Evolutionary conservation across 2,113 vertebrate species (phyloP), one percentile per base, ranked within the genome.

Genomic region (Ivindomyrus marchei): DNA sequence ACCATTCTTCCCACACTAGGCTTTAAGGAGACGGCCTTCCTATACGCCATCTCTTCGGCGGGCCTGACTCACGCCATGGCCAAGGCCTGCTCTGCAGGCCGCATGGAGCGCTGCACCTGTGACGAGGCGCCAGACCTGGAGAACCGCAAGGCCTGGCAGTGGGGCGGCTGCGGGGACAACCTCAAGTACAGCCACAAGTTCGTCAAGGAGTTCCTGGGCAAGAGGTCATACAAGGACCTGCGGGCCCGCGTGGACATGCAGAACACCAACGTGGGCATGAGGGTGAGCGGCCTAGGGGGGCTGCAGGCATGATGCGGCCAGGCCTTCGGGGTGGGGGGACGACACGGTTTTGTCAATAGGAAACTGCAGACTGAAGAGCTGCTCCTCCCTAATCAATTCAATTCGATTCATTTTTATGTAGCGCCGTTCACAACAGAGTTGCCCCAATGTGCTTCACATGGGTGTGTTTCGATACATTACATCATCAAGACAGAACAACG

Each of bases 101-200:
- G 98, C 62, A 98, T 99, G 98, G 98, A 99, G 88, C 98, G 98
- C 89, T 99, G 98, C 94, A 99, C 98, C 1, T 99, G 98, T 0
- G 98, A 99, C 0, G 98, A 99, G 91, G 98, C 98, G 0, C 98
- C 98, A 0, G 97, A 99, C 93, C 94, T 99, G 95, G 98, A 99
- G 96, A 99, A 99, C 95, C 96, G 98, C 0, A 98, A 99, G 91
- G 98, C 98, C 47, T 99, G 98, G 98, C 98, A 99, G 95, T 99
- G 98, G 98, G 98, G 98, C 0, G 98, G 98, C 93, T 99, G 98
- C 0, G 98, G 98, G 0, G 98, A 99, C 96, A 99, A 99, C 94
- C 97, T 99, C 86, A 99, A 99, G 90, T 99, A 99, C 92, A 98
- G 98, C 95, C 98, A 98, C 96, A 99, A 99, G 93, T 99, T 99